Percentiles rank a stretch among this genome's conserved stretches.
Conservation (phyloP, 2,888 invertebrate genomes). For the Podabrus alpinus region DNA sequence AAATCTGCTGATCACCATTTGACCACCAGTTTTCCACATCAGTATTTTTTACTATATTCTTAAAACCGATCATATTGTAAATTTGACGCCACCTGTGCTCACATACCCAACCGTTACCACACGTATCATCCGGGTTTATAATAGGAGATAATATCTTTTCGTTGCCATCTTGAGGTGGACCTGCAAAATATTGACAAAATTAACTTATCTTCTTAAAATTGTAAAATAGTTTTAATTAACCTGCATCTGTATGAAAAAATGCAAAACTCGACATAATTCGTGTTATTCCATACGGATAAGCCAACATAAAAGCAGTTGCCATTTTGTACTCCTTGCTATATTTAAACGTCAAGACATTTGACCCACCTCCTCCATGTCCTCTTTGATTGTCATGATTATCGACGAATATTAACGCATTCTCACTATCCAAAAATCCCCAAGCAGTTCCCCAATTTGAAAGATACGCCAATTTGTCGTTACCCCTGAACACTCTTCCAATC, state of each 20-base stretch:
- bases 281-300: constrained; percentile 77
- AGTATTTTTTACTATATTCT: constrained; percentile 67
- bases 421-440: constrained; percentile 65
- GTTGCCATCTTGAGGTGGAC: constrained; percentile 70
- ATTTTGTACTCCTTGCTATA: constrained; percentile 63
- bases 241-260: constrained; percentile 64
- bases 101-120: constrained; percentile 78
- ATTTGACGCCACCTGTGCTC: constrained; percentile 87
- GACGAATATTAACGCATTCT: constrained; percentile 72
- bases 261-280: constrained; percentile 84
- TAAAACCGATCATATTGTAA: constrained; percentile 77
- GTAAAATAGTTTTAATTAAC: constrained; percentile 39
- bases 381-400: constrained; percentile 92
- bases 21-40: constrained; percentile 66
- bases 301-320: constrained; percentile 83
- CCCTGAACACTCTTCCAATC: constrained; percentile 62
- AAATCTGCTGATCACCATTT: constrained; percentile 79
- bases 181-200: constrained; percentile 53
- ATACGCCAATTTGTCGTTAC: constrained; percentile 67
- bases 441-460: constrained; percentile 66
- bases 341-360: constrained; percentile 68
- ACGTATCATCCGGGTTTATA: constrained; percentile 67
- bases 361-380: constrained; percentile 64
- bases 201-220: too few relatives aligned
- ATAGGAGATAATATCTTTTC: constrained; percentile 70